These are phyloP conservation scores for Glaucomys volans DNA, from an alignment of 2,113 vertebrate genomes.

Conservation along the genomic window DNA sequence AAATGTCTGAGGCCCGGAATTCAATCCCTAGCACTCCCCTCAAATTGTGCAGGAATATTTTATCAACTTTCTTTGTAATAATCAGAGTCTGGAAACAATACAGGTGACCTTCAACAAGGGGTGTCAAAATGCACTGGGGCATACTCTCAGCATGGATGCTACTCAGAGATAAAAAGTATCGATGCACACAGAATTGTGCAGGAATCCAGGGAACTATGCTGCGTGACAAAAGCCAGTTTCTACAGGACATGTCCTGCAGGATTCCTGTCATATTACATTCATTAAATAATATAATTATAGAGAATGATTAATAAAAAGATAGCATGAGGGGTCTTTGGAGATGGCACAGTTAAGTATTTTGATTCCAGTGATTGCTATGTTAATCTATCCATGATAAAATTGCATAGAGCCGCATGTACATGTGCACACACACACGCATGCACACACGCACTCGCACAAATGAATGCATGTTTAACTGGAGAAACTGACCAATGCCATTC, in stretches of 20 bases:
- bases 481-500: too few relatives aligned
- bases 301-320: neutral
- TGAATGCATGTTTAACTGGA: neutral
- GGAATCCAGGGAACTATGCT: neutral
- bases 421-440: accelerated
- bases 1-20: too few relatives aligned
- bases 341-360: neutral
- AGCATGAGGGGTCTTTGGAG: neutral
- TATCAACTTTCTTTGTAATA: neutral
- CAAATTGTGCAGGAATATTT: neutral
- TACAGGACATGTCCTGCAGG: neutral
- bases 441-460: neutral
- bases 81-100: neutral
- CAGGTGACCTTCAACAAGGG: neutral
- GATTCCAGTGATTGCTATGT: neutral
- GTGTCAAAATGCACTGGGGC: neutral
- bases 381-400: neutral
- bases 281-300: neutral
- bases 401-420: neutral
- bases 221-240: neutral
- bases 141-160: accelerated
- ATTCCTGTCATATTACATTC: neutral
- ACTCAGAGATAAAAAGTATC: neutral
- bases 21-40: too few relatives aligned
- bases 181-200: neutral